Percentiles rank a stretch among this genome's conserved stretches.
phyloP scores from a whole-genome alignment of 2,797 vertebrate species.

The Leucoraja ocellata region DNA sequence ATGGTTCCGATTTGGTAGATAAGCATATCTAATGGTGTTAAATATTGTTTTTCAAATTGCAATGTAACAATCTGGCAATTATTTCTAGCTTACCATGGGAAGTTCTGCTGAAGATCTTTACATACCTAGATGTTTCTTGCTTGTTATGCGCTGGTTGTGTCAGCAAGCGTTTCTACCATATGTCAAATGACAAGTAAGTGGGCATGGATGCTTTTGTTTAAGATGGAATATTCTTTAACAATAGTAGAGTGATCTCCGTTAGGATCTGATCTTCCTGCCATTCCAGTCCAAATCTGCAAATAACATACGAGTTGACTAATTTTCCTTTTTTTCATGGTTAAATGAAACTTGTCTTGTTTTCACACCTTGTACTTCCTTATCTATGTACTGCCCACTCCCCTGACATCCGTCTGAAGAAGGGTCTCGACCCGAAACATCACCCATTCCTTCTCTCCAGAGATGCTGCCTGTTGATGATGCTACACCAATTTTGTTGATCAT shows the following conservation, averaged over 20 bases:
- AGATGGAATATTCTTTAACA: not conserved
- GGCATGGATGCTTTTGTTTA: not conserved
- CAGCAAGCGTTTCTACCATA: slow-evolving; percentile 64
- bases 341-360: too few relatives aligned
- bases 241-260: not conserved
- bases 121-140: slow-evolving; percentile 67
- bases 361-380: too few relatives aligned
- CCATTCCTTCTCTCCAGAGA: too few relatives aligned
- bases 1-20: not conserved
- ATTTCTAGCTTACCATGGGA: slow-evolving; percentile 45
- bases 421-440: too few relatives aligned
- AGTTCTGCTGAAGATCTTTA: slow-evolving; percentile 72
- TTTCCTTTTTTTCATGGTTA: too few relatives aligned
- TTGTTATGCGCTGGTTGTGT: slow-evolving; percentile 66
- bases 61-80: slow-evolving; percentile 15
- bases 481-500: not conserved
- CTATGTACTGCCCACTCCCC: too few relatives aligned
- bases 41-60: not conserved
- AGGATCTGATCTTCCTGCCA: not conserved
- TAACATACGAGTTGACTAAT: not conserved
- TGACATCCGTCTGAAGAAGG: too few relatives aligned
- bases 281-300: not conserved
- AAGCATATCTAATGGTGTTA: not conserved
- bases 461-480: too few relatives aligned
- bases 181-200: slow-evolving; percentile 79